A percentile compares a stretch with the other conserved stretches of the same genome.
Evolutionary conservation across 2,888 invertebrate species (phyloP).

Genomic region (Dimorphilus gyrociliatus): DNA sequence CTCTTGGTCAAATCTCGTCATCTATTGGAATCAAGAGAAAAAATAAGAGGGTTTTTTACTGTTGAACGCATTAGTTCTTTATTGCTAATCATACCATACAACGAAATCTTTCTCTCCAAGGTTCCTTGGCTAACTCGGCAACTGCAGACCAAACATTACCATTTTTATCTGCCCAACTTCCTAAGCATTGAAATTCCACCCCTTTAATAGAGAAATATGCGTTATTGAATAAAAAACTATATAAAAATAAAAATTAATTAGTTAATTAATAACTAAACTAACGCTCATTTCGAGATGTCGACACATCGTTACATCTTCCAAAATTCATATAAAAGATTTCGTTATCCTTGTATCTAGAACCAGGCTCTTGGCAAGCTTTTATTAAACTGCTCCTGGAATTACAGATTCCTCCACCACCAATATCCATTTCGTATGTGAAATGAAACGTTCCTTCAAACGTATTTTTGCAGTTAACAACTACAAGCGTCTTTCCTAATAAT

Average conservation of each 20-base stretch:
- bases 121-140: constrained; percentile 83
- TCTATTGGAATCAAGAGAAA: constrained; percentile 13
- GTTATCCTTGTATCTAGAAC: constrained; percentile 87
- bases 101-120: constrained; percentile 81
- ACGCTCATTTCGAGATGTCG: constrained; percentile 21
- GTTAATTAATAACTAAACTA: constrained; percentile 10
- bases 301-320: constrained; percentile 50
- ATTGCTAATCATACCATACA: constrained; percentile 49
- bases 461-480: constrained; percentile 28
- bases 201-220: constrained; percentile 13
- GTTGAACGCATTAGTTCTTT: background rate
- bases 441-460: constrained; percentile 34
- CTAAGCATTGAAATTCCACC: constrained; percentile 33
- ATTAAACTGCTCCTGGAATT: constrained; percentile 69
- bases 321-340: constrained; percentile 91
- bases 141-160: constrained; percentile 84
- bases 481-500: constrained; percentile 15
- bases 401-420: constrained; percentile 44
- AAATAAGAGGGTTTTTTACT: background rate
- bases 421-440: constrained; percentile 28
- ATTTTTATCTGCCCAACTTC: constrained; percentile 27
- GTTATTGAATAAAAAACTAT: background rate
- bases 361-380: constrained; percentile 79
- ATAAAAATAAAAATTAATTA: background rate
- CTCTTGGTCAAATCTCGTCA: constrained; percentile 31